Base-by-base conservation (phyloP, 2,797 vertebrate genomes). In the Karalla daura region DNA sequence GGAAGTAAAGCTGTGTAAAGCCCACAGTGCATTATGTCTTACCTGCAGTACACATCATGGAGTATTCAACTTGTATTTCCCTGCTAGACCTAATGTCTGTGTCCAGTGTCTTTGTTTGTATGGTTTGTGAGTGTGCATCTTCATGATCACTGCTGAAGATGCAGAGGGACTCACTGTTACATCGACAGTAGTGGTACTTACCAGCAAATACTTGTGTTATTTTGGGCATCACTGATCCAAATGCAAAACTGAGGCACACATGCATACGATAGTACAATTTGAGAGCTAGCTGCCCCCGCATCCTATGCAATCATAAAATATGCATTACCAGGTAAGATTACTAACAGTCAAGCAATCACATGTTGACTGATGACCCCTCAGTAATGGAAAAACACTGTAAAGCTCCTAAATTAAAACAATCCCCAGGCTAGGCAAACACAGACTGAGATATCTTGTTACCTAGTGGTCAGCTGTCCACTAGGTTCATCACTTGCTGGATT, bases 381-480 rank as follows among this genome's bases (percentile, higher is more conserved):
- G 39, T 21, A 24, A 21, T 0, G 23, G 17, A 45, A 64, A n/a
- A 69, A 63, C 55, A 32, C 40, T 25, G 8, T 5, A 21, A 53
- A 53, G 15, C 27, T 12, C 47, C 17, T 56, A 4, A 24, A 15
- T 21, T 18, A 28, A 47, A 11, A 55, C 15, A 40, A 5, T 49
- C 43, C 32, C 18, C 27, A 40, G 18, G 28, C 30, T 39, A 28
- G 18, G 63, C 40, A 61, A 28, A 44, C 20, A 43, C 25, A 18
- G 17, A 63, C 40, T 49, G 50, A 51, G 23, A 39, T 24, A 35
- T 24, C 13, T 33, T 33, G 60, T 50, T 23, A 45, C 18, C 13
- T 35, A 70, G 54, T 15, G 58, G 47, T 60, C 20, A 50, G 17
- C 21, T 49, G 17, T 40, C 46, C 24, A 36, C 37, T 17, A 30